Evolutionary conservation across 2,113 vertebrate genomes (phyloP).

Genomic region (Carassius auratus): DNA sequence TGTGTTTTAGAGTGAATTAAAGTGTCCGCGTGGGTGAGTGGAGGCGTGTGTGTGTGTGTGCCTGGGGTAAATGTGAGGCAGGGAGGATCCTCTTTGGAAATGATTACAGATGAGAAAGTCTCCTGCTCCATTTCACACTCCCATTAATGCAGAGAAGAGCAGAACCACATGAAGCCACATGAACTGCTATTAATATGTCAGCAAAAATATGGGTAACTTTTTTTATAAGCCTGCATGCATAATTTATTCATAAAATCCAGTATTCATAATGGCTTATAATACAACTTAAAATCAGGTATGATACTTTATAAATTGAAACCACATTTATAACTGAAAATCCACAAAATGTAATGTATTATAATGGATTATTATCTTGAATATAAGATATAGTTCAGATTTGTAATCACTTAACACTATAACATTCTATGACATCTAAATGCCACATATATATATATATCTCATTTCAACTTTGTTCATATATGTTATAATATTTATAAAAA

Average conservation of each 20-base stretch:
- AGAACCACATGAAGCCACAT: not conserved
- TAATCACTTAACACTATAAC: too few relatives aligned
- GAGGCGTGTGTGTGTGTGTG: not conserved
- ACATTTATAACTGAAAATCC: not conserved
- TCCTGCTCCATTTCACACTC: slow-evolving; percentile 11
- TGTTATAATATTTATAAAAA: not conserved
- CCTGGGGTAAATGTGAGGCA: slow-evolving; percentile 18
- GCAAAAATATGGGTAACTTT: not conserved
- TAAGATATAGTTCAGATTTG: not conserved
- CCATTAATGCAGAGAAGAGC: slow-evolving; percentile 24
- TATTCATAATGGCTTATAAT: not conserved
- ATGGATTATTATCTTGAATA: too few relatives aligned
- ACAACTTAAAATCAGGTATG: not conserved
- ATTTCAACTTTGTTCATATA: too few relatives aligned
- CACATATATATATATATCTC: not conserved
- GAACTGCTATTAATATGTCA: slow-evolving; percentile 15
- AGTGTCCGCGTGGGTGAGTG: slow-evolving; percentile 19
- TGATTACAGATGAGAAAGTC: slow-evolving; percentile 41
- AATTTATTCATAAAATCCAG: not conserved
- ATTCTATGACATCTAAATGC: too few relatives aligned
- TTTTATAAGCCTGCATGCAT: not conserved
- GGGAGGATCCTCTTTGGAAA: slow-evolving; percentile 25
- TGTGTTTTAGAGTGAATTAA: slow-evolving; percentile 29
- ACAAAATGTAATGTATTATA: not conserved
- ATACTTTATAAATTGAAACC: not conserved